Conservation (phyloP, 2,797 vertebrate species). For the Megaceryle alcyon region DNA sequence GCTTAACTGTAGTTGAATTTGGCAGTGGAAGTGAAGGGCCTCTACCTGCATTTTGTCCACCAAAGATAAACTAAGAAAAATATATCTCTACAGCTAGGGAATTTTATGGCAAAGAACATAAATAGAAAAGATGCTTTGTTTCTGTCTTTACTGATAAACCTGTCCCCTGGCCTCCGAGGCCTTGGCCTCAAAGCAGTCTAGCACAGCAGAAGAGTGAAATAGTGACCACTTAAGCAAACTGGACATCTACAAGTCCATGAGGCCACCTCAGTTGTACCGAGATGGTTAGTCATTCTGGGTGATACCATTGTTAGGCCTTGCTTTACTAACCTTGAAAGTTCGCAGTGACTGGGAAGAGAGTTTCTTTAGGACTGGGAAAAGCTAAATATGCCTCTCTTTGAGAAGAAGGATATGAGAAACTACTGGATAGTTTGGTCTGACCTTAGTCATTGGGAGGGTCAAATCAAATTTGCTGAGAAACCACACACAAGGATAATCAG, state of each 20-base stretch:
- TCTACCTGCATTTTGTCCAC: background rate
- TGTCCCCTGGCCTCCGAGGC: background rate
- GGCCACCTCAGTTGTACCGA: background rate
- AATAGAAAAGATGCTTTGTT: background rate
- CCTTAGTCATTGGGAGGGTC: background rate
- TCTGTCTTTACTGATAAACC: background rate
- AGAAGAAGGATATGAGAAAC: background rate
- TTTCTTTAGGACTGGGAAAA: background rate
- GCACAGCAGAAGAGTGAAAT: background rate
- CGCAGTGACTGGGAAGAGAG: background rate
- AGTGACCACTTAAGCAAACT: background rate
- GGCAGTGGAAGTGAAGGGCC: background rate
- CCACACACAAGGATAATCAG: background rate
- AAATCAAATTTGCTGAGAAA: background rate
- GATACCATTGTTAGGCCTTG: background rate
- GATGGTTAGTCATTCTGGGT: background rate
- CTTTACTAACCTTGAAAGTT: background rate
- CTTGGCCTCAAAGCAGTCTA: accelerated
- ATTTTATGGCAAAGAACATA: background rate
- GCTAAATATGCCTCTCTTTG: background rate
- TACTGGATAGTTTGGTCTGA: background rate
- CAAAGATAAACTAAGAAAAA: background rate
- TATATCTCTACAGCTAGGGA: background rate
- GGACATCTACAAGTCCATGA: background rate
- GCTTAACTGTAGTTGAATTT: background rate